Percentiles rank a stretch among this genome's conserved stretches.
These are phyloP conservation scores for Cyphomyrus discorhynchus DNA, from an alignment of 2,113 vertebrate genomes.

Conservation along the genomic window DNA sequence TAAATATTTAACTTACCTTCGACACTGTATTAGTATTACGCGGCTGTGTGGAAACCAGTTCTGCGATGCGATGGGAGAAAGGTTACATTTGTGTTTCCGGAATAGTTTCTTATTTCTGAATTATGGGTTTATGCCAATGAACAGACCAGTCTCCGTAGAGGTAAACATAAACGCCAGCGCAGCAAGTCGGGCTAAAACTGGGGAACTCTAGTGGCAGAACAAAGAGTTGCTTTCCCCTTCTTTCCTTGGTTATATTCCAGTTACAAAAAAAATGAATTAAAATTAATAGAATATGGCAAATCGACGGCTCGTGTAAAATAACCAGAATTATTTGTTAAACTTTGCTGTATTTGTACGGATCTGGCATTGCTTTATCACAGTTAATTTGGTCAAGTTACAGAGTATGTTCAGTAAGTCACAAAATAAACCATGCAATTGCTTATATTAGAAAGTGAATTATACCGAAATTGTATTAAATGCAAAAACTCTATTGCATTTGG, in stretches of 20 bases:
- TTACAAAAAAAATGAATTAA: neutral
- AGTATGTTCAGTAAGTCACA: neutral
- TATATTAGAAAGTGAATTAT: neutral
- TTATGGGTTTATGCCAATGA: constrained; percentile 17
- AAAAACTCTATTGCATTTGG: neutral
- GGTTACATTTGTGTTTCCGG: constrained; percentile 54
- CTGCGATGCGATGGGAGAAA: constrained; percentile 29
- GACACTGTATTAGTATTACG: constrained; percentile 40
- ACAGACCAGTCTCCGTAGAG: constrained; percentile 14
- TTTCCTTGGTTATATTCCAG: neutral
- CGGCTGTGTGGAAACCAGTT: constrained; percentile 38
- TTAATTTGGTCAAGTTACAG: neutral
- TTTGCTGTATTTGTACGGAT: neutral
- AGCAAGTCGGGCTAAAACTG: neutral
- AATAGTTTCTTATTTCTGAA: constrained; percentile 18
- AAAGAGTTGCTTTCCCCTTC: constrained; percentile 7
- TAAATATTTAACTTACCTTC: constrained; percentile 50
- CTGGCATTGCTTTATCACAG: neutral
- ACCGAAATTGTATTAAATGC: neutral
- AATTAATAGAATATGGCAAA: neutral
- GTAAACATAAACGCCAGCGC: constrained; percentile 15
- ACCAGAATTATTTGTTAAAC: neutral
- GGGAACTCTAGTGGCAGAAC: constrained; percentile 14
- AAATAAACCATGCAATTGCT: neutral
- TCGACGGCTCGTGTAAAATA: neutral